These are phyloP conservation scores for Oreocharis arfaki DNA, from an alignment of 2,113 vertebrate species.

Conservation along the genomic window DNA sequence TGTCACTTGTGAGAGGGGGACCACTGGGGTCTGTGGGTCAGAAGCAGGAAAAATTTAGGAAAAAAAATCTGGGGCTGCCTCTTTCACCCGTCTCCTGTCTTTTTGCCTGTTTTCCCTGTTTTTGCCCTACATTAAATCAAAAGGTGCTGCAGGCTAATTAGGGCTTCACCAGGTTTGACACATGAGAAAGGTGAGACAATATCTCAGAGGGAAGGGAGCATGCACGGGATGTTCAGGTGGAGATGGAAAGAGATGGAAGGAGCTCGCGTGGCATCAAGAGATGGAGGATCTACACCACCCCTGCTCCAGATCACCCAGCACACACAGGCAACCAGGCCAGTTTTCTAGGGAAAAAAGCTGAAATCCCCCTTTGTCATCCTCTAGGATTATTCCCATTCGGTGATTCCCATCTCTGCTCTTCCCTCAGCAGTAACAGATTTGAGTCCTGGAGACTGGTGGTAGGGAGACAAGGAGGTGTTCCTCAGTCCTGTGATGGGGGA, in stretches of 20 bases:
- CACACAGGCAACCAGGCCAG: background rate
- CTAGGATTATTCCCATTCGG: background rate
- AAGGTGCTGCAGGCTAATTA: background rate
- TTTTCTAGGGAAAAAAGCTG: background rate
- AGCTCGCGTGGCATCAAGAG: rapidly evolving
- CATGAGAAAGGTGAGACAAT: background rate
- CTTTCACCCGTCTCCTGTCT: background rate
- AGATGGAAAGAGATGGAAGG: background rate
- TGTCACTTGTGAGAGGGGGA: background rate
- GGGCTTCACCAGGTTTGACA: background rate
- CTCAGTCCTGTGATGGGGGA: background rate
- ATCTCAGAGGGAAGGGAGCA: background rate
- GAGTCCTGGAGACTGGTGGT: background rate
- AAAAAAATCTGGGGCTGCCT: rapidly evolving
- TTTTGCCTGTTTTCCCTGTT: background rate
- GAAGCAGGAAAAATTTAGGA: background rate
- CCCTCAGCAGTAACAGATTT: background rate
- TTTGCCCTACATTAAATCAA: background rate
- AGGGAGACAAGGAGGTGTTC: background rate
- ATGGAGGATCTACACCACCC: background rate
- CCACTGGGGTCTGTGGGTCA: background rate
- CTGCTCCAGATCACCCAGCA: background rate
- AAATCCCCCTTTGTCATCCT: background rate
- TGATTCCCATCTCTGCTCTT: background rate
- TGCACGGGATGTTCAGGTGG: rapidly evolving